A percentile compares a stretch with the other conserved stretches of the same genome.
Conservation (phyloP, 2,113 vertebrate species). For the Pterocles orientalis region DNA sequence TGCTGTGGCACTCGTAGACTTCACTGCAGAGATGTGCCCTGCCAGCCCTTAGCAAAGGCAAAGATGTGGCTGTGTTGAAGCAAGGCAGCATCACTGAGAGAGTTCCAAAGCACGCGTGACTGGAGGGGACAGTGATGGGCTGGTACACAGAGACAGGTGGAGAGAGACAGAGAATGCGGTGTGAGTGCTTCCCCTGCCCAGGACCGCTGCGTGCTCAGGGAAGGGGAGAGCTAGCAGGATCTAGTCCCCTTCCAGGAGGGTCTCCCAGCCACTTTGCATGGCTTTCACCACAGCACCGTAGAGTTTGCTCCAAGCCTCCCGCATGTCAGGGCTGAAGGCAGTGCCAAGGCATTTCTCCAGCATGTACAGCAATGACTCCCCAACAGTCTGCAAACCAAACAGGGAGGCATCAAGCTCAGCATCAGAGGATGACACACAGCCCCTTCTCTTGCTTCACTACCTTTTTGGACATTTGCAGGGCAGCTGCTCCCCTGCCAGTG, state of each 20-base stretch:
- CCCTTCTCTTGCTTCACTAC: background rate
- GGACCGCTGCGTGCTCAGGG: background rate
- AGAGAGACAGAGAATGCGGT: background rate
- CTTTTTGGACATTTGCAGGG: background rate
- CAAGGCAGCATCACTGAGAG: background rate
- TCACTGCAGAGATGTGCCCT: background rate
- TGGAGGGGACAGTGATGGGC: background rate
- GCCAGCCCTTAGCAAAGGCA: background rate
- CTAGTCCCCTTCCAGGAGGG: slow-evolving; percentile 70
- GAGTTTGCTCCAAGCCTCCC: slow-evolving; percentile 90
- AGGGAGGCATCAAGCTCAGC: background rate
- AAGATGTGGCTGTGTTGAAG: background rate
- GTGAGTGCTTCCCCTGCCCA: background rate
- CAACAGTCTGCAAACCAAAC: slow-evolving; percentile 83
- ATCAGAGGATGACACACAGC: background rate
- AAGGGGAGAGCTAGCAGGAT: background rate
- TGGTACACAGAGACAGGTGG: background rate
- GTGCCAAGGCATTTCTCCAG: slow-evolving; percentile 89
- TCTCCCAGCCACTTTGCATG: slow-evolving; percentile 87
- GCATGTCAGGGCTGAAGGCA: slow-evolving; percentile 82
- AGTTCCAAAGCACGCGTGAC: background rate
- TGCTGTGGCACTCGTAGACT: background rate
- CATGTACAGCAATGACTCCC: slow-evolving; percentile 92
- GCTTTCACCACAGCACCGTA: slow-evolving; percentile 86
- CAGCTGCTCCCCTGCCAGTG: background rate